phyloP scores from a whole-genome alignment of 2,888 invertebrate genomes.

The Hermaeophaga mercurialis region DNA sequence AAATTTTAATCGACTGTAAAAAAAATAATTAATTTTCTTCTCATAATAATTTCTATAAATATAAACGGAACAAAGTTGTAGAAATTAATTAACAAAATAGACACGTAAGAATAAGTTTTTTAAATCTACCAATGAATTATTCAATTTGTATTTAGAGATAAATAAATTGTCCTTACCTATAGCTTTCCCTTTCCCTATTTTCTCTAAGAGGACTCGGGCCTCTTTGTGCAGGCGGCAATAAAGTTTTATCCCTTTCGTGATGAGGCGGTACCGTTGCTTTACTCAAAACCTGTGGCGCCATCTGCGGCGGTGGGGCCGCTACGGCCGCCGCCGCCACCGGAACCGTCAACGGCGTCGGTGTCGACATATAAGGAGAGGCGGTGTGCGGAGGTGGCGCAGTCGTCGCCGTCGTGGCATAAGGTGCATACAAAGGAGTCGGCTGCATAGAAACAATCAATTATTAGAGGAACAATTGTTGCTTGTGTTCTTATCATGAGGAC shows the following conservation, averaged over 20 bases:
- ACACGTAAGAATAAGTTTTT: too few relatives aligned
- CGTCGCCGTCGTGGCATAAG: constrained; percentile 72
- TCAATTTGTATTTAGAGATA: too few relatives aligned
- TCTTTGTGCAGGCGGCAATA: constrained; percentile 71
- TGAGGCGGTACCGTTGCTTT: constrained; percentile 28
- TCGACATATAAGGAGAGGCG: constrained; percentile 59
- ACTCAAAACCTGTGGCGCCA: constrained; percentile 20
- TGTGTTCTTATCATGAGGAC: too few relatives aligned
- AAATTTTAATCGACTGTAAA: neutral
- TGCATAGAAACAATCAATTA: constrained; percentile 62
- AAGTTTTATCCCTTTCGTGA: constrained; percentile 35
- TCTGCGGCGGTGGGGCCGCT: constrained; percentile 26
- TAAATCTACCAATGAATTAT: too few relatives aligned
- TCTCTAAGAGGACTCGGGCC: constrained; percentile 70
- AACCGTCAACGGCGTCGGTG: constrained; percentile 14
- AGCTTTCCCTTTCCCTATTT: constrained; percentile 78
- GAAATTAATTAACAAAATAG: too few relatives aligned
- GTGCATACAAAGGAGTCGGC: constrained; percentile 70
- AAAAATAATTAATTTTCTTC: too few relatives aligned
- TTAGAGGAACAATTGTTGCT: too few relatives aligned
- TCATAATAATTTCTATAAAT: too few relatives aligned
- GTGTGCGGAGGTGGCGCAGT: constrained; percentile 60
- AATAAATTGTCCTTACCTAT: too few relatives aligned
- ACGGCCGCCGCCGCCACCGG: constrained; percentile 14
- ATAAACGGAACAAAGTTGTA: too few relatives aligned